Percentiles rank a stretch among this genome's conserved stretches.
phyloP scores from a whole-genome alignment of 1,140 invertebrate species.

The Drosophila parabipectinata region DNA sequence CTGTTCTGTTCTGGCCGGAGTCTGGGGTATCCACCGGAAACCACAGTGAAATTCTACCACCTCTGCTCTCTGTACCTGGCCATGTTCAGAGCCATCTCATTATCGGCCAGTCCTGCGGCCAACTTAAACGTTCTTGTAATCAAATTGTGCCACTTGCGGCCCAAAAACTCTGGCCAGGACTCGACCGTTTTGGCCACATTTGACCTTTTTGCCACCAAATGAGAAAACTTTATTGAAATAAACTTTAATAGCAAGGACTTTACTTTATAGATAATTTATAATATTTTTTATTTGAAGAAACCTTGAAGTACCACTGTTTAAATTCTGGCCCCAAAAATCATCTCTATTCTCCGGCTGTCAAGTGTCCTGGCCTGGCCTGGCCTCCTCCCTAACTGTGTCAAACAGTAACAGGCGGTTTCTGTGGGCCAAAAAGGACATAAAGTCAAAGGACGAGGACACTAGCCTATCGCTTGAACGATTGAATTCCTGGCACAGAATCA shows the following conservation, averaged over 20 bases:
- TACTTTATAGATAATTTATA: too few species aligned
- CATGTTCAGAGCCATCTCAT: slow-evolving; percentile 40
- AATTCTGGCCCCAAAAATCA: neutral
- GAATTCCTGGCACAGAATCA: neutral
- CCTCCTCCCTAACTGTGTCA: too few species aligned
- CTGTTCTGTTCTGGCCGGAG: too few species aligned
- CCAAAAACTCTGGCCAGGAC: slow-evolving; percentile 7
- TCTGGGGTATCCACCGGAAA: too few species aligned
- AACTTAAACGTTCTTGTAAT: slow-evolving; percentile 70
- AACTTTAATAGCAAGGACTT: too few species aligned
- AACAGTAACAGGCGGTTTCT: too few species aligned
- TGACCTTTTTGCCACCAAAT: neutral
- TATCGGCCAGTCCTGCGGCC: slow-evolving; percentile 54
- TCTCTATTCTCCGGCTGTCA: neutral
- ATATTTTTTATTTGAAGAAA: too few species aligned
- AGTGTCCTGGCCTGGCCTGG: neutral
- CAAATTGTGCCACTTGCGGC: slow-evolving; percentile 73
- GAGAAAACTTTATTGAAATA: too few species aligned
- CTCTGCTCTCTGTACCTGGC: neutral
- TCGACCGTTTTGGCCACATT: slow-evolving; percentile 17
- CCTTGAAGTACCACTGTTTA: neutral
- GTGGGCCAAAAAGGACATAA: too few species aligned
- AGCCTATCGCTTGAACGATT: neutral
- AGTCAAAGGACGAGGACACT: too few species aligned
- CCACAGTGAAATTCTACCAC: too few species aligned